These are phyloP conservation scores for Muscicapa comitata DNA, from an alignment of 2,797 vertebrate genomes.

Conservation along the genomic window DNA sequence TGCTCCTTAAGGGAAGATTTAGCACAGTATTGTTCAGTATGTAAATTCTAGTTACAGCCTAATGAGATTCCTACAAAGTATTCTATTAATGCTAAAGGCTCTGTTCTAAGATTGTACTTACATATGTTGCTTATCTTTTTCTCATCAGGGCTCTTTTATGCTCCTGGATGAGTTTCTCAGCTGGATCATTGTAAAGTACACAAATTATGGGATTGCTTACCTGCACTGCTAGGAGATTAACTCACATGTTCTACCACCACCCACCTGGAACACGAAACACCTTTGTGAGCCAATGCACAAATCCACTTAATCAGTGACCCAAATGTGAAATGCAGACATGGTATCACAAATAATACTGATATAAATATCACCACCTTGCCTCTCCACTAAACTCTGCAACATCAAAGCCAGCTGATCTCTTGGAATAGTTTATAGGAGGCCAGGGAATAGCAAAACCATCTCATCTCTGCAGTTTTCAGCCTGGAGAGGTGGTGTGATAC, in stretches of 20 bases:
- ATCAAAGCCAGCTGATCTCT: constrained; percentile 25
- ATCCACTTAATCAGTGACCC: neutral
- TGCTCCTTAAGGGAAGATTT: constrained; percentile 53
- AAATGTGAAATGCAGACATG: neutral
- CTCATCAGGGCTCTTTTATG: constrained; percentile 54
- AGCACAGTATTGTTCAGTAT: constrained; percentile 40
- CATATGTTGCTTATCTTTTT: constrained; percentile 57
- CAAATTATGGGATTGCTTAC: constrained; percentile 51
- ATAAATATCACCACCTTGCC: neutral
- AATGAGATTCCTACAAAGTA: constrained; percentile 65
- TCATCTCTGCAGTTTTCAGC: neutral
- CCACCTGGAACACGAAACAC: neutral
- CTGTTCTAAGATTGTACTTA: constrained; percentile 36
- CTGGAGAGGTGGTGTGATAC: neutral
- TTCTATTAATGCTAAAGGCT: constrained; percentile 47
- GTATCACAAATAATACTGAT: neutral
- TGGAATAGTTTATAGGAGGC: neutral
- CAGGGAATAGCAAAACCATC: neutral
- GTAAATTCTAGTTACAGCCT: constrained; percentile 53
- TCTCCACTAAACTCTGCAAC: neutral
- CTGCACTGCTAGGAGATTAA: constrained; percentile 54
- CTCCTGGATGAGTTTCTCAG: constrained; percentile 51
- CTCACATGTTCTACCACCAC: neutral
- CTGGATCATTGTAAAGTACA: constrained; percentile 35
- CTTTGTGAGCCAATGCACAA: neutral